These are phyloP conservation scores for Pangasius sanitwongsei DNA, from an alignment of 2,797 vertebrate species.

Conservation along the genomic window DNA sequence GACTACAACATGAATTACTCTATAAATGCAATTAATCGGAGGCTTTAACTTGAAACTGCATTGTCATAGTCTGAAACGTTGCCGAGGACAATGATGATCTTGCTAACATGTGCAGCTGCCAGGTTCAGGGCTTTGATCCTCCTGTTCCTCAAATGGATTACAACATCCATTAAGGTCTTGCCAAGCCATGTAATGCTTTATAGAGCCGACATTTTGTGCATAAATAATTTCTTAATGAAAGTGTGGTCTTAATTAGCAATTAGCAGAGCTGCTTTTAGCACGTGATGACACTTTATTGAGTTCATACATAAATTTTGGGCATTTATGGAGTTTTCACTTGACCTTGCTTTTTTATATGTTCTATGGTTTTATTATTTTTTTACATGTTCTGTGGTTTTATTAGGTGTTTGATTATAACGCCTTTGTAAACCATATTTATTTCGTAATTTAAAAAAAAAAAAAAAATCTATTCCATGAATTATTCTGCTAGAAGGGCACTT, in stretches of 20 bases:
- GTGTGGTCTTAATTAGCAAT: conserved; percentile 65
- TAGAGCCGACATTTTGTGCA: conserved; percentile 61
- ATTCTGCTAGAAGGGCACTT: conserved; percentile 41
- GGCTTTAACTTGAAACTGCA: conserved; percentile 39
- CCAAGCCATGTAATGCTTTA: conserved; percentile 61
- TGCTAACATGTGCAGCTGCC: conserved; percentile 43
- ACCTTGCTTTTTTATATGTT: conserved; percentile 66
- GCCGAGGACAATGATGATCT: conserved; percentile 39
- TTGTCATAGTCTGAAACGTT: conserved; percentile 33
- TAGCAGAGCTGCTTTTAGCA: conserved; percentile 56
- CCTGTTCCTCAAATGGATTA: conserved; percentile 59
- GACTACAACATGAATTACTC: conserved; percentile 22
- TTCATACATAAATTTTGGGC: conserved; percentile 60
- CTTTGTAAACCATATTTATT: not conserved
- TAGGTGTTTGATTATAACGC: not conserved
- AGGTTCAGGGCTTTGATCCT: conserved; percentile 37
- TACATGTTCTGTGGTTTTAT: not conserved
- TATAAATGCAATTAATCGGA: conserved; percentile 40
- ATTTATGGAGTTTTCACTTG: conserved; percentile 67
- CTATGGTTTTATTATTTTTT: conserved; percentile 6
- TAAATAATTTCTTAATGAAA: conserved; percentile 70
- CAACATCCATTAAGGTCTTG: conserved; percentile 65
- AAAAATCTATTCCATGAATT: conserved; percentile 23
- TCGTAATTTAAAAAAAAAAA: not conserved
- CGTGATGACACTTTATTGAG: conserved; percentile 48